Percentiles rank a stretch among this genome's conserved stretches.
phyloP scores from a whole-genome alignment of 2,797 vertebrate species.

The Manis javanica region DNA sequence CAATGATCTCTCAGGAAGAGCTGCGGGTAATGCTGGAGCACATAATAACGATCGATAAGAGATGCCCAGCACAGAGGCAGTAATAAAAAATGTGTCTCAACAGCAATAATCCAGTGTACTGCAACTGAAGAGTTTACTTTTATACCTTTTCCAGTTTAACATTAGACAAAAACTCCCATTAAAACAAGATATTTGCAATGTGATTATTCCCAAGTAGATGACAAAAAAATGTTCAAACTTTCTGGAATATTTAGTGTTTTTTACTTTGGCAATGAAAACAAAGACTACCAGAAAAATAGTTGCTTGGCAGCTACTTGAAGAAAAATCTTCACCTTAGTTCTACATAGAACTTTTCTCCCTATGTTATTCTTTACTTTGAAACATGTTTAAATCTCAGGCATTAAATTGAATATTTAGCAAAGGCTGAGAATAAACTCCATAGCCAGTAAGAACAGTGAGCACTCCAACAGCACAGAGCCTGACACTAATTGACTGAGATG shows the following conservation, averaged over 20 bases:
- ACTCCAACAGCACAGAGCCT: background rate
- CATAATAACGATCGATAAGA: background rate
- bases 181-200: background rate
- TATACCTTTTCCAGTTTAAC: background rate
- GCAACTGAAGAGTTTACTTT: background rate
- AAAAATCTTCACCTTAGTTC: background rate
- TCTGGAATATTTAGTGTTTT: background rate
- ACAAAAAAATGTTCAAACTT: constrained; percentile 3
- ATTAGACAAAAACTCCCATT: background rate
- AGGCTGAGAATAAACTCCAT: background rate
- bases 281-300: background rate
- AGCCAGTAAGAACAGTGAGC: background rate
- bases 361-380: background rate
- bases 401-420: background rate
- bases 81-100: background rate
- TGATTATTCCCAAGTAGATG: background rate
- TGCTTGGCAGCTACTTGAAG: background rate
- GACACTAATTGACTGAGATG: constrained; percentile 54
- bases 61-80: background rate
- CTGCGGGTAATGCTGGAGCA: background rate
- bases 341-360: background rate
- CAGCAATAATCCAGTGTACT: background rate
- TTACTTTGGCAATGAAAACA: background rate
- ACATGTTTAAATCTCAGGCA: background rate
- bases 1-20: background rate